These are phyloP conservation scores for Brachirus orientalis DNA, from an alignment of 2,113 vertebrate species.

Conservation along the genomic window DNA sequence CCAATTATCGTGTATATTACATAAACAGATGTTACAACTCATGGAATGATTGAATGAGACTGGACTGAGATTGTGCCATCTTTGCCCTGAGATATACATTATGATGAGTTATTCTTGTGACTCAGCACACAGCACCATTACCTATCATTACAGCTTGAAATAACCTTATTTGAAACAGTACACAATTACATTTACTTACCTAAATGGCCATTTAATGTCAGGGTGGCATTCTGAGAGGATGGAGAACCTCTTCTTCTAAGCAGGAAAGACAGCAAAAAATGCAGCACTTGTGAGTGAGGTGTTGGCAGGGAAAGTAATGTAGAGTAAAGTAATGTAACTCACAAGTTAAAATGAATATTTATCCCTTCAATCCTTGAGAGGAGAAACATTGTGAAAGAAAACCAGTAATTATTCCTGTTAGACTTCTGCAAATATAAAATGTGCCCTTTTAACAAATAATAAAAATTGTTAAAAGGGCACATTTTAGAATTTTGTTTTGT, in stretches of 20 bases:
- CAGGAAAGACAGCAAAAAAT: slow-evolving; percentile 1
- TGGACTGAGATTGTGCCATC: slow-evolving; percentile 12
- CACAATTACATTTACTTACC: slow-evolving; percentile 59
- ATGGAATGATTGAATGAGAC: slow-evolving; percentile 24
- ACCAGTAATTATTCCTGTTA: slow-evolving; percentile 4
- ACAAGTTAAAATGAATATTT: neutral
- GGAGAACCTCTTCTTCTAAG: slow-evolving; percentile 24
- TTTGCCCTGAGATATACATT: slow-evolving; percentile 29
- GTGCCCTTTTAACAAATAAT: neutral
- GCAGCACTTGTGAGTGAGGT: slow-evolving; percentile 4
- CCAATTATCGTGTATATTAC: neutral
- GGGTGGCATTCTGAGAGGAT: slow-evolving; percentile 45
- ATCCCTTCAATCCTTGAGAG: neutral
- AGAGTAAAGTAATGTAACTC: neutral
- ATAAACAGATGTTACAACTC: slow-evolving; percentile 20
- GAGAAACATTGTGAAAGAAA: neutral
- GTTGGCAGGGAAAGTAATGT: slow-evolving; percentile 24
- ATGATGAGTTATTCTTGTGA: slow-evolving; percentile 48
- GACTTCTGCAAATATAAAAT: neutral
- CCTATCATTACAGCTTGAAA: slow-evolving; percentile 50
- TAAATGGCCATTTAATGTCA: slow-evolving; percentile 64
- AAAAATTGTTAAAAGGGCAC: too few species aligned
- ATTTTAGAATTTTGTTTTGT: too few species aligned
- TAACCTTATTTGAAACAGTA: slow-evolving; percentile 63
- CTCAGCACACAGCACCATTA: slow-evolving; percentile 63